Percentiles rank a stretch among this genome's conserved stretches.
Conservation (phyloP, 2,797 vertebrate genomes). For the Hephaestus fuliginosus region DNA sequence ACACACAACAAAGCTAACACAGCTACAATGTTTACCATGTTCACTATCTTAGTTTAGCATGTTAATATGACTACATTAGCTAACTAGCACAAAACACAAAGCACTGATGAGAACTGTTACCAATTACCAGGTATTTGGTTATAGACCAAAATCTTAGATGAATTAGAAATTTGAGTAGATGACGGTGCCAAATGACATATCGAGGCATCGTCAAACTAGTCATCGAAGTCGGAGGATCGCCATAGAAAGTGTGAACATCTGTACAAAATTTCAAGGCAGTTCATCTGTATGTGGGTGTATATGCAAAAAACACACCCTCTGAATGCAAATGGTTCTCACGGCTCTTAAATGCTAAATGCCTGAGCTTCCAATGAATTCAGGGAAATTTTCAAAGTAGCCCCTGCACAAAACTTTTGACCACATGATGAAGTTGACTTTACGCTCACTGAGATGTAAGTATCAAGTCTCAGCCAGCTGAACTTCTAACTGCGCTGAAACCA, state of each 20-base stretch:
- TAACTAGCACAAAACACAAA: background rate
- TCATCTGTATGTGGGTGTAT: background rate
- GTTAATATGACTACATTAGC: background rate
- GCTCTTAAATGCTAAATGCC: background rate
- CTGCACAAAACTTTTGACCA: conserved; percentile 6
- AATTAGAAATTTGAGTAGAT: background rate
- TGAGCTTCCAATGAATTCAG: background rate
- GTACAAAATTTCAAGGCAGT: background rate
- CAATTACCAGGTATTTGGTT: background rate
- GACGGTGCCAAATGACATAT: background rate
- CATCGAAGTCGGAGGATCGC: too few relatives aligned
- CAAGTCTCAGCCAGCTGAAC: conserved; percentile 37
- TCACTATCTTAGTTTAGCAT: background rate
- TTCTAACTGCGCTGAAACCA: conserved; percentile 36
- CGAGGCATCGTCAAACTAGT: background rate
- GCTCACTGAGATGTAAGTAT: conserved; percentile 22
- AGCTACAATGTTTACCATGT: background rate
- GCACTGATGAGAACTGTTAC: background rate
- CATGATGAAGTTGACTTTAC: conserved; percentile 29
- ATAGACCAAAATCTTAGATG: background rate
- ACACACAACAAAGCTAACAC: background rate
- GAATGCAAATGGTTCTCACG: background rate
- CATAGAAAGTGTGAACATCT: too few relatives aligned
- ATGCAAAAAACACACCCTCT: background rate
- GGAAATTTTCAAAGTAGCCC: conserved; percentile 7